Base-by-base conservation (phyloP, 2,113 vertebrate species). In the Nibea albiflora region DNA sequence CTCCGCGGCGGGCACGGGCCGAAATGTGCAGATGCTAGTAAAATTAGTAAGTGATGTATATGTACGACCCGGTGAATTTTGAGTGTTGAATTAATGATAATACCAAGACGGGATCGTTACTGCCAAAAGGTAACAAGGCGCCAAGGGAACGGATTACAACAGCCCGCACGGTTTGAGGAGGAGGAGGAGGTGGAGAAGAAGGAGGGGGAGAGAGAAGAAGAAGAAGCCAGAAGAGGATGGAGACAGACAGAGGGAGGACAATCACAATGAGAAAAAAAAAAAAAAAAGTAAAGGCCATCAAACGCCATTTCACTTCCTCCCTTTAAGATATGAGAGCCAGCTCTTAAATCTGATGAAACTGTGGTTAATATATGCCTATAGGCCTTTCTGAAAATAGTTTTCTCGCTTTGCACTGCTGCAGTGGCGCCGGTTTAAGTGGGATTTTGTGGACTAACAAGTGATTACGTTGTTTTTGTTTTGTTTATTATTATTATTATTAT, bases 91-190 rank as follows among this genome's bases (percentile, higher is more conserved):
- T 97, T 95, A 97, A 97, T 96, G 96, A 96, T 95, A 93, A 92
- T 90, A 89, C 85, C 67, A 87, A 78, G 73, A 81, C 83, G 88
- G 92, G 96, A 93, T 92, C 93, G 88, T 90, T 92, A 77, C 92
- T 95, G 95, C 94, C 94, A 96, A 95, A 95, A 95, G 92, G 94
- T 99, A 99, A 99, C 97, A 97, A 98, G 97, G 96, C 96, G 94
- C 95, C 96, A 92, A 89, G 97, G 98, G 97, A 98, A 95, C 96
- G 96, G 96, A 97, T 98, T 97, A 98, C 88, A 95, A 96, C 86
- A 92, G 68, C 77, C 78, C n/a, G 65, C 74, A 81, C 80, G 68
- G 73, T 82, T 54, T 84, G 90, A 87, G 52, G 69, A 74, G 79
- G 73, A 52, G 39, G 69, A 61, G 17, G n/a, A 39, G 79, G 8